Evolutionary conservation across 1,140 invertebrate genomes (phyloP).

Genomic region (Scylla paramamosain): DNA sequence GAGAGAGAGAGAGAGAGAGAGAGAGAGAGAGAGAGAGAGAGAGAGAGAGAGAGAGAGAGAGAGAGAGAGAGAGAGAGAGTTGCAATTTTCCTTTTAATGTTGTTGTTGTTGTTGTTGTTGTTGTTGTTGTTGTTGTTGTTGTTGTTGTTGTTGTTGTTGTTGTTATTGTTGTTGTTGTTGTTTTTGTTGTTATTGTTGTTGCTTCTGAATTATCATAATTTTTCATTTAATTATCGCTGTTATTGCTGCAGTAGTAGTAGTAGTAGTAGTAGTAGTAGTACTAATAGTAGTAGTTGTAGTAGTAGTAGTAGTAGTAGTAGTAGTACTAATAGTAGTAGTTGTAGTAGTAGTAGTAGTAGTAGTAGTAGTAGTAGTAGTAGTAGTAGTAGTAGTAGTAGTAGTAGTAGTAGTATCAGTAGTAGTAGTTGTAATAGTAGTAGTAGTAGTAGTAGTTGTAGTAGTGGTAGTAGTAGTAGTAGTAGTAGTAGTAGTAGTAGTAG

Average conservation of each 20-base stretch:
- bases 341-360: background rate
- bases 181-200: too few relatives aligned
- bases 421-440: background rate
- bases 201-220: too few relatives aligned
- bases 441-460: background rate
- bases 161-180: too few relatives aligned
- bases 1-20: too few relatives aligned
- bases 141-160: too few relatives aligned
- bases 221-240: too few relatives aligned
- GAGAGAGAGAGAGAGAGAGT: too few relatives aligned
- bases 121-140: too few relatives aligned
- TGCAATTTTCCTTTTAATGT: too few relatives aligned
- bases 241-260: background rate
- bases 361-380: constrained; percentile 6
- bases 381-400: background rate
- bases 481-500: background rate
- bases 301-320: constrained; percentile 6
- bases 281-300: constrained; percentile 38
- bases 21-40: too few relatives aligned
- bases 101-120: too few relatives aligned
- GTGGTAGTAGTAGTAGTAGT: constrained; percentile 34
- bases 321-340: background rate
- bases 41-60: too few relatives aligned
- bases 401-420: background rate
- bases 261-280: background rate